These are phyloP conservation scores for Acleris holmiana DNA, from an alignment of 2,888 invertebrate species.

Conservation along the genomic window DNA sequence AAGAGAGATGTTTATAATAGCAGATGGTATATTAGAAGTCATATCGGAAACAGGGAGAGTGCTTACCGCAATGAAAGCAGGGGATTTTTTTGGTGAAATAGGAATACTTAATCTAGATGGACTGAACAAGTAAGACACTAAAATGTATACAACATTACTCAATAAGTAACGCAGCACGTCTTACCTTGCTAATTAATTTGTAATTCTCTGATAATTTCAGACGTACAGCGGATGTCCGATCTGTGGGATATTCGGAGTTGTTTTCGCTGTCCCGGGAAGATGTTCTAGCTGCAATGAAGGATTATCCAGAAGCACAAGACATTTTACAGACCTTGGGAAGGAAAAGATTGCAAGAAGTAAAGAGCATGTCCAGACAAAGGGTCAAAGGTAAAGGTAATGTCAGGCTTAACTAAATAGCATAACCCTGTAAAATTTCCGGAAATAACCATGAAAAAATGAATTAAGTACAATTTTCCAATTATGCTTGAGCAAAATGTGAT, in stretches of 20 bases:
- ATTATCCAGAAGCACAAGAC: slow-evolving; percentile 98
- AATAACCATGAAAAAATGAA: too few species aligned
- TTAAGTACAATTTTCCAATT: too few species aligned
- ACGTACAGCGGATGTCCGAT: slow-evolving; percentile 97
- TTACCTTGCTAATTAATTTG: too few species aligned
- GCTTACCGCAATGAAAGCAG: slow-evolving; percentile 97
- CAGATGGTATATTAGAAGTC: slow-evolving; percentile 97
- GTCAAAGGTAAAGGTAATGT: slow-evolving; percentile 53
- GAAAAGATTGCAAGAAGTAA: slow-evolving; percentile 94
- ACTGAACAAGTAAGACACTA: slow-evolving; percentile 91
- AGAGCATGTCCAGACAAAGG: slow-evolving; percentile 78
- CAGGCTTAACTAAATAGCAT: background rate
- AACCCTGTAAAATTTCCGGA: too few species aligned
- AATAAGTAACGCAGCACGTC: background rate
- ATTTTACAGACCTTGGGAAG: slow-evolving; percentile 95
- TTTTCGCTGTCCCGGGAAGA: slow-evolving; percentile 97
- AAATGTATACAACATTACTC: background rate
- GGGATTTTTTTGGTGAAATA: slow-evolving; percentile 99
- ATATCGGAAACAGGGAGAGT: slow-evolving; percentile 97
- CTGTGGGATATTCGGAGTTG: slow-evolving; percentile 97
- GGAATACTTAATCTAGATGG: slow-evolving; percentile 98
- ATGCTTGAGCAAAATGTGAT: too few species aligned
- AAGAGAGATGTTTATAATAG: slow-evolving; percentile 99
- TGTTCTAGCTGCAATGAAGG: slow-evolving; percentile 97
- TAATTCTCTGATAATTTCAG: slow-evolving; percentile 69